Evolutionary conservation across 2,113 vertebrate genomes (phyloP), one percentile per base, ranked within the genome.

Genomic region (Neodontobutis hainanensis): DNA sequence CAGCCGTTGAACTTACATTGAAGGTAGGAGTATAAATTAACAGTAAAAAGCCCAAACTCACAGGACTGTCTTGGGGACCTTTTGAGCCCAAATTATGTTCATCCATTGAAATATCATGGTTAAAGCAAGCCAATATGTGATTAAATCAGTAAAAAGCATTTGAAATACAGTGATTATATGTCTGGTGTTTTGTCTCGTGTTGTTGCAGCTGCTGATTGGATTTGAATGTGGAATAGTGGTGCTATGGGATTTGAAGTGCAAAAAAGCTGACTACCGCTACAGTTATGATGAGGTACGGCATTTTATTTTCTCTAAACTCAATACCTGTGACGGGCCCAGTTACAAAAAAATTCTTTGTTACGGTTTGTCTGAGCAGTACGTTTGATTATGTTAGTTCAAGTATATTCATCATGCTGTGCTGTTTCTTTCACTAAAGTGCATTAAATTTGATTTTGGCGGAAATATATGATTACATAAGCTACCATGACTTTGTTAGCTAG

Each of bases 211-310:
- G 70, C 90, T 99, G 86, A 97, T 99, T 94, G 97, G 97, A 79
- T 99, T 94, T 83, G 97, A 99, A 80, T 96, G 95, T 70, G 97
- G 97, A 56, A 95, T 93, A 3, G 95, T 99, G 71, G 95, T 95
- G 43, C 88, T 99, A 82, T 99, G 97, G 97, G 97, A 99, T 78
- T 91, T 99, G 79, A 99, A 98, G 86, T 98, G 88, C 82, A 99
- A 99, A 93, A 99, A 98, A 75, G 97, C 95, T 0, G 97, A 99
- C 90, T 99, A 95, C 86, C 95, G 97, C 91, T 99, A 99, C 75
- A 96, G 70, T 34, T 96, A 99, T 34, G 97, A 99, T 81, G 97
- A 99, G 96, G 97, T 99, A 93, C 94, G 48, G 15, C 0, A 2
- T 57, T 42, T 71, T 80, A 68, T 5, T 77, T 70, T 6, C 38